Percentiles rank a stretch among this genome's conserved stretches.
Conservation (phyloP, 2,888 invertebrate species). For the Catocala nupta region DNA sequence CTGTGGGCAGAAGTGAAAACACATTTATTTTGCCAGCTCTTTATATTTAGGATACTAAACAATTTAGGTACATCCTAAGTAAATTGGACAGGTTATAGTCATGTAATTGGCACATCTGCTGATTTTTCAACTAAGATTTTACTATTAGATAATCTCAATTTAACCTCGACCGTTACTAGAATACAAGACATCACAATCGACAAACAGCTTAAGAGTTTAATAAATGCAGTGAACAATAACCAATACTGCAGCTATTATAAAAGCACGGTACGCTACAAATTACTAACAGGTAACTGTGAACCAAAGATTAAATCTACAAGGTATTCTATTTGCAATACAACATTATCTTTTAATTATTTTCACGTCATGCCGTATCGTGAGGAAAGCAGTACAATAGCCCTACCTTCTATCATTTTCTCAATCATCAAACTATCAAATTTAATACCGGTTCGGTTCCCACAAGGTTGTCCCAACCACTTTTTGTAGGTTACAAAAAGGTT, state of each 20-base stretch:
- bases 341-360: conserved; percentile 66
- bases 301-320: conserved; percentile 54
- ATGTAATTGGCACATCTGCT: no score
- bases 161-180: no score
- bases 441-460: conserved; percentile 70
- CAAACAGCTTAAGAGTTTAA: background rate
- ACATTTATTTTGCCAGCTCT: no score
- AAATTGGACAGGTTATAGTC: no score
- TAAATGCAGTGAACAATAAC: conserved; percentile 15
- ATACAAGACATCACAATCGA: no score
- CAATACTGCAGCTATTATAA: conserved; percentile 26
- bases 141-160: no score
- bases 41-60: no score
- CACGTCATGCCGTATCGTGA: conserved; percentile 56
- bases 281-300: conserved; percentile 49
- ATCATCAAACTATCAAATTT: conserved; percentile 44
- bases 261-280: conserved; percentile 44
- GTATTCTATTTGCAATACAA: conserved; percentile 58
- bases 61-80: no score
- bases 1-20: no score
- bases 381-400: conserved; percentile 30
- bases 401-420: conserved; percentile 60
- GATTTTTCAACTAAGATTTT: no score
- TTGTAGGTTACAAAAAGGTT: conserved; percentile 50
- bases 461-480: conserved; percentile 59